Evolutionary conservation across 2,113 vertebrate genomes (phyloP).

Genomic region (Callithrix jacchus): DNA sequence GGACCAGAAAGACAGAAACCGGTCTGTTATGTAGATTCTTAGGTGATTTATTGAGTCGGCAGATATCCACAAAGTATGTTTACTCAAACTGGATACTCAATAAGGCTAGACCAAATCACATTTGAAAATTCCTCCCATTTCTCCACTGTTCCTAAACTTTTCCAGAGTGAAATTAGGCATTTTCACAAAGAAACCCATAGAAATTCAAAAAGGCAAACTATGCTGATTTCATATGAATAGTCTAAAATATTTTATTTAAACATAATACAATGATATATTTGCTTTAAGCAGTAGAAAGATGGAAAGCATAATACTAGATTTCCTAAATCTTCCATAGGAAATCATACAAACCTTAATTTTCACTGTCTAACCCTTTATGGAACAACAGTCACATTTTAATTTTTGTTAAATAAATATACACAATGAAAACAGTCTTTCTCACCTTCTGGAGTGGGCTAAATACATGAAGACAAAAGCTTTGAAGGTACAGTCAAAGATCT

Average conservation of each 20-base stretch:
- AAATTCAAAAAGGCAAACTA: not conserved
- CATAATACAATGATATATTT: not conserved
- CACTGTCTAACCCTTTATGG: not conserved
- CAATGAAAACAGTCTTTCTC: not conserved
- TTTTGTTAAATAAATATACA: not conserved
- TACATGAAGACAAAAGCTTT: not conserved
- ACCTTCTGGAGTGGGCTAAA: not conserved
- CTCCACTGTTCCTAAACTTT: not conserved
- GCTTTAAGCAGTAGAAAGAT: not conserved
- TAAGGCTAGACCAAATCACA: not conserved
- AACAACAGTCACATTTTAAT: not conserved
- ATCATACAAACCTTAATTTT: not conserved
- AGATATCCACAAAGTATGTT: not conserved
- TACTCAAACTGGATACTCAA: not conserved
- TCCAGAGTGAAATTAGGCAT: not conserved
- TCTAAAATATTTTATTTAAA: not conserved
- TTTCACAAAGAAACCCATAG: not conserved
- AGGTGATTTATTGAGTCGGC: not conserved
- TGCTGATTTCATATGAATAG: not conserved
- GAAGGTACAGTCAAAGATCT: not conserved
- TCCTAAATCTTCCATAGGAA: not conserved
- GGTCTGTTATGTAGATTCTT: not conserved
- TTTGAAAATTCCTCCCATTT: not conserved
- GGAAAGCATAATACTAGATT: not conserved
- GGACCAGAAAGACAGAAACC: not conserved